A percentile compares a stretch with the other conserved stretches of the same genome.
phyloP scores from a whole-genome alignment of 2,888 invertebrate species.

The Acronicta alni region DNA sequence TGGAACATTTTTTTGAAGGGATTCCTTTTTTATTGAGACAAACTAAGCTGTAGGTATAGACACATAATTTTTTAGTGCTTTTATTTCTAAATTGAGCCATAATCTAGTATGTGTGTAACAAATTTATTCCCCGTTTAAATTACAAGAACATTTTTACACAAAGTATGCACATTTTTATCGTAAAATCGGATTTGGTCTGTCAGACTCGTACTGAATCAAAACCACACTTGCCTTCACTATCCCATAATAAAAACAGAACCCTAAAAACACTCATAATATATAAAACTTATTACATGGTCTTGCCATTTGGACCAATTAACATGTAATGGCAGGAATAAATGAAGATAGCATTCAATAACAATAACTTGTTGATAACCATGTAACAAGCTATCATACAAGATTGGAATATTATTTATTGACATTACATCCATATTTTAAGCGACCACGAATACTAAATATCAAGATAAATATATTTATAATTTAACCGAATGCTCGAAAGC shows the following conservation, averaged over 20 bases:
- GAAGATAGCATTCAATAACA: slow-evolving; percentile 10
- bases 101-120: too few species aligned
- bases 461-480: slow-evolving; percentile 24
- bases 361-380: slow-evolving; percentile 5
- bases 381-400: background rate
- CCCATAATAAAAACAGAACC: background rate
- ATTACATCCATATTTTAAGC: slow-evolving; percentile 21
- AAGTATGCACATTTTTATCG: too few species aligned
- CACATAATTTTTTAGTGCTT: too few species aligned
- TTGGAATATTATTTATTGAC: slow-evolving; percentile 2
- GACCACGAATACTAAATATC: slow-evolving; percentile 8
- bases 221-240: too few species aligned
- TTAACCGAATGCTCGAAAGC: slow-evolving; percentile 35
- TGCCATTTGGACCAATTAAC: slow-evolving; percentile 39
- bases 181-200: too few species aligned
- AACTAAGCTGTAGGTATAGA: too few species aligned
- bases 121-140: too few species aligned
- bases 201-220: too few species aligned
- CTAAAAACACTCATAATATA: slow-evolving; percentile 9
- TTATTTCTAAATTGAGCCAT: too few species aligned
- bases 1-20: too few species aligned
- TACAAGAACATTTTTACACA: too few species aligned
- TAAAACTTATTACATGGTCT: slow-evolving; percentile 26
- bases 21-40: too few species aligned
- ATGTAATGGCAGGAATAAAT: slow-evolving; percentile 12